These are phyloP conservation scores for Prunella fulvescens DNA, from an alignment of 2,113 vertebrate genomes.

Conservation along the genomic window DNA sequence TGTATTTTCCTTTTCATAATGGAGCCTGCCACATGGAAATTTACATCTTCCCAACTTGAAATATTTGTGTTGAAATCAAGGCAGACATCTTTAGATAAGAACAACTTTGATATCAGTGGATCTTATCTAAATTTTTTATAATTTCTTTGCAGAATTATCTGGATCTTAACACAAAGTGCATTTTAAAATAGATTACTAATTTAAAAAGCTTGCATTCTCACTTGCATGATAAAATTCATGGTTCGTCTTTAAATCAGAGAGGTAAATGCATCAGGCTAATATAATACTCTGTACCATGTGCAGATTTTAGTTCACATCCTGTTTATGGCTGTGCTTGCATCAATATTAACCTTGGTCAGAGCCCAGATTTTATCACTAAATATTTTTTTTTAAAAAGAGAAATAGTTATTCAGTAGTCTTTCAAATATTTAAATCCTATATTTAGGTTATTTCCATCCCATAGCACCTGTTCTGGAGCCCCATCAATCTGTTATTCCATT, in stretches of 20 bases:
- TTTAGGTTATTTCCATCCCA: background rate
- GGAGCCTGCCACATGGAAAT: background rate
- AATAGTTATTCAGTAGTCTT: background rate
- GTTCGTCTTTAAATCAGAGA: background rate
- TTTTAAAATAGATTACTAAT: background rate
- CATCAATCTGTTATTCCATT: background rate
- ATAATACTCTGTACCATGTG: background rate
- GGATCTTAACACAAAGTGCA: background rate
- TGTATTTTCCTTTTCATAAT: conserved; percentile 19
- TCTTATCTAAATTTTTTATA: background rate
- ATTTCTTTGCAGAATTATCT: background rate
- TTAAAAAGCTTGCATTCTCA: background rate
- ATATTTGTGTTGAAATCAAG: background rate
- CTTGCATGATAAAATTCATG: background rate
- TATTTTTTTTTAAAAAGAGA: background rate
- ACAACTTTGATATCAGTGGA: background rate
- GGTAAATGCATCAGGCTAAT: background rate
- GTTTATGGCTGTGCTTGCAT: background rate
- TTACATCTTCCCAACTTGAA: conserved; percentile 9
- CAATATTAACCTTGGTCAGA: background rate
- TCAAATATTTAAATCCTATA: background rate
- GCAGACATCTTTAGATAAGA: background rate
- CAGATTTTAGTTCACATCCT: background rate
- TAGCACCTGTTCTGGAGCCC: background rate
- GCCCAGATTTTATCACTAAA: background rate